These are phyloP conservation scores for Hippoglossus hippoglossus DNA, from an alignment of 2,797 vertebrate species.

Conservation along the genomic window DNA sequence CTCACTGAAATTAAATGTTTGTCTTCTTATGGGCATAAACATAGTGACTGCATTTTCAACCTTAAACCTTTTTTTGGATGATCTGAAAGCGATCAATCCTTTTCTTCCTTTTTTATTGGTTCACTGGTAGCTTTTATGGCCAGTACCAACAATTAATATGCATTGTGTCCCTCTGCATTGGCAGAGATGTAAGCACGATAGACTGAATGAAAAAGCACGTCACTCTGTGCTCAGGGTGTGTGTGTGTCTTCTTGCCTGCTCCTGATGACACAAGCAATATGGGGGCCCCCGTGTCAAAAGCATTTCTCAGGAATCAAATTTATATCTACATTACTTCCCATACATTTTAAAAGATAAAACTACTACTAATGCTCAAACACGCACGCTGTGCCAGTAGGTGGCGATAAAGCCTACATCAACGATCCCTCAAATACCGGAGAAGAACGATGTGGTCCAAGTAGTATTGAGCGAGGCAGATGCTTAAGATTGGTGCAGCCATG, in stretches of 20 bases:
- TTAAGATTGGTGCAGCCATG: no score
- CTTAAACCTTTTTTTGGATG: constrained; percentile 12
- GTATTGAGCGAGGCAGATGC: no score
- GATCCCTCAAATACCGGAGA: no score
- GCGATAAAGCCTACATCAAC: no score
- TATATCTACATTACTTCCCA: no score
- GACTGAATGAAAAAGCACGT: neutral
- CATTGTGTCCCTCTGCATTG: constrained; percentile 8
- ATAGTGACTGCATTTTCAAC: constrained; percentile 8
- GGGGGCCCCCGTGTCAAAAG: neutral
- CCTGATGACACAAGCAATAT: neutral
- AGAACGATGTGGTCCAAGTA: no score
- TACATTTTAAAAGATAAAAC: no score
- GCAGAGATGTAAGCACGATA: neutral
- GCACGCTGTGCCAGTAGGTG: no score
- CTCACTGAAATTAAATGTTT: constrained; percentile 10
- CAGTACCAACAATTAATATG: constrained; percentile 18
- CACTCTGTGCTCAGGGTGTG: neutral
- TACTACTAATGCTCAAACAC: no score
- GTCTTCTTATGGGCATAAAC: constrained; percentile 10
- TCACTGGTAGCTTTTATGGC: constrained; percentile 15
- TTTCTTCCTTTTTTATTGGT: constrained; percentile 13
- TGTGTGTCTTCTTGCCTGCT: neutral
- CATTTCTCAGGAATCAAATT: neutral
- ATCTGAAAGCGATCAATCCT: neutral